Base-by-base conservation (phyloP, 2,797 vertebrate genomes). In the Pristis pectinata region DNA sequence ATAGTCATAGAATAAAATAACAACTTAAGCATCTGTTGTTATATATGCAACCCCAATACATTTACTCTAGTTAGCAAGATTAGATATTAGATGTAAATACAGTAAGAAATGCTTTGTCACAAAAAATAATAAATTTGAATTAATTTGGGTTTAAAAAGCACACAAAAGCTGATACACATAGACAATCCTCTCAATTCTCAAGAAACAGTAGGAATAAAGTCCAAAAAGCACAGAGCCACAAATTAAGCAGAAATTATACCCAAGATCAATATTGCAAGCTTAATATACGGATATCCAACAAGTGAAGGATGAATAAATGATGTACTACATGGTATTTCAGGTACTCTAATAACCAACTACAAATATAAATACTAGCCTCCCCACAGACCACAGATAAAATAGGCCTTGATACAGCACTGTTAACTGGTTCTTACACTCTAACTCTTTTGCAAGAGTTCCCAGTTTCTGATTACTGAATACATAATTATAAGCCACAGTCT, bases 61-160 rank as follows among this genome's bases (percentile, higher is more conserved):
- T 44, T 11, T 27, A 93, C 9, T 44, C 49, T 10, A 11, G 22
- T 93, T 72, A 34, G 27, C 41, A 74, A 72, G 30, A 94, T 76
- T 53, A 94, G 37, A 74, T 37, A 91, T 91, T 24, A 91, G 59
- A 91, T 41, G 59, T 41, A 59, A 91, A 91, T 41, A 41, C 34
- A n/a, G 17, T 17, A 17, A 34, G 13, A 53, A 70, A 34, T 19
- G 30, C 7, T 59, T 53, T 74, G 53, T 30, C 91, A 93, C 67
- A 49, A 93, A 93, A 49, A 24, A 92, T 92, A 85, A 30, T 56
- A 91, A 91, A 91, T 19, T 94, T 76, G 70, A 53, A 67, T 24
- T 41, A 76, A 76, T 53, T 76, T 94, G 41, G 17, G 44, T 11
- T 34, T 94, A 76, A 2, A 72, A 27, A 93, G 27, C 24, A 53